Conservation (phyloP, 1,140 invertebrate species). For the Araneus ventricosus region DNA sequence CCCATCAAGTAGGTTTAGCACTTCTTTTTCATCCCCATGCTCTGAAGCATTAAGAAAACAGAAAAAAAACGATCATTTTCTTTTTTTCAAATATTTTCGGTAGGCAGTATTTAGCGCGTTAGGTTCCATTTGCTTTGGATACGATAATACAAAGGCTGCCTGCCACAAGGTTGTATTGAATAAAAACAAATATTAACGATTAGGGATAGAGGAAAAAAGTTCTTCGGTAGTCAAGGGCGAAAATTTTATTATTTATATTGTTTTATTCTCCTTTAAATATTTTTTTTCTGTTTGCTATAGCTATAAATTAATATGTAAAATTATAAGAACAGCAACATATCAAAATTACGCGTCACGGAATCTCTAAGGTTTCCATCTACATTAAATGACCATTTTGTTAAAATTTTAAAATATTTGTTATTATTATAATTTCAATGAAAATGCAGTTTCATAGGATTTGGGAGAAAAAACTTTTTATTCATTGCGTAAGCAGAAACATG, state of each 20-base stretch:
- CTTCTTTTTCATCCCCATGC: constrained; percentile 9
- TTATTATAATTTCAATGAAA: too few species aligned
- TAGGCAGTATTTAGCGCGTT: background rate
- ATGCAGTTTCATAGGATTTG: too few species aligned
- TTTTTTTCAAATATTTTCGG: too few species aligned
- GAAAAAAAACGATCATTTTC: background rate
- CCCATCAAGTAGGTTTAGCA: constrained; percentile 29
- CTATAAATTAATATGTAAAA: background rate
- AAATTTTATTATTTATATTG: background rate
- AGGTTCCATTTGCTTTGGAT: background rate
- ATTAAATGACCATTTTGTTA: too few species aligned
- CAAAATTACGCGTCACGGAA: too few species aligned
- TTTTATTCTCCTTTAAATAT: too few species aligned
- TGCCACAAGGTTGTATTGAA: background rate
- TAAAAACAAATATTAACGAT: background rate
- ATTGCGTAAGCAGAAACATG: too few species aligned
- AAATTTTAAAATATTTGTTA: too few species aligned
- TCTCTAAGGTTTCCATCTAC: too few species aligned
- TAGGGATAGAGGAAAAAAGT: background rate
- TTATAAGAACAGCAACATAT: background rate
- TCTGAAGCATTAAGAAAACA: background rate
- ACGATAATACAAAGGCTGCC: background rate
- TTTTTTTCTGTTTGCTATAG: background rate
- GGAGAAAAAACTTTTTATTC: too few species aligned
- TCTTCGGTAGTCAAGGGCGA: background rate